Percentiles rank a stretch among this genome's conserved stretches.
Evolutionary conservation across 2,113 vertebrate species (phyloP).

Genomic region (Phodopus roborovskii): DNA sequence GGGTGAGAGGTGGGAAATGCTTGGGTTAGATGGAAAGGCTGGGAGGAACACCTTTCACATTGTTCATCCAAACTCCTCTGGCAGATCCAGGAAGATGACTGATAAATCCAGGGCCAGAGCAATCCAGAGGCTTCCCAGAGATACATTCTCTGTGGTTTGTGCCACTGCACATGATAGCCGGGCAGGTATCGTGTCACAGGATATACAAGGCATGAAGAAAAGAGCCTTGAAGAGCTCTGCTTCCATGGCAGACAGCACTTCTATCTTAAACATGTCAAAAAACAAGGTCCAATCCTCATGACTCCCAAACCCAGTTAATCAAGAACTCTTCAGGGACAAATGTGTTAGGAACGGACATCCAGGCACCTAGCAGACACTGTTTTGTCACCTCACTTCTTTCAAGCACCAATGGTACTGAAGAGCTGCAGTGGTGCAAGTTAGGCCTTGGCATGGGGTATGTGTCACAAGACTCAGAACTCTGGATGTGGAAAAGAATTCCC

Average conservation of each 20-base stretch:
- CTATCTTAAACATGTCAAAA: conserved; percentile 13
- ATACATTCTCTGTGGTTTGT: neutral
- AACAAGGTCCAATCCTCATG: conserved; percentile 42
- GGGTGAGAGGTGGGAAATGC: conserved; percentile 25
- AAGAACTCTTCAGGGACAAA: conserved; percentile 31
- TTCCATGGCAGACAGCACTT: neutral
- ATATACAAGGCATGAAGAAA: conserved; percentile 35
- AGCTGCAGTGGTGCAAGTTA: neutral
- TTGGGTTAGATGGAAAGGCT: neutral
- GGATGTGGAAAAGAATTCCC: conserved; percentile 51
- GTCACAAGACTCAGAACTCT: conserved; percentile 42
- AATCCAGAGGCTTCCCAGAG: conserved; percentile 29
- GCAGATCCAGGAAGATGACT: conserved; percentile 44
- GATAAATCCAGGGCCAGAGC: conserved; percentile 37
- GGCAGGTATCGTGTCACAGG: neutral
- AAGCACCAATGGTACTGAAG: conserved; percentile 40
- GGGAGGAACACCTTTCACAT: neutral
- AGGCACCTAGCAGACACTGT: neutral
- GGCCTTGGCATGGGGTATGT: neutral
- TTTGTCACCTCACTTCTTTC: neutral
- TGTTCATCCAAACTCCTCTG: conserved; percentile 54
- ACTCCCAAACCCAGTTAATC: conserved; percentile 14
- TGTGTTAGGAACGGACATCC: conserved; percentile 4
- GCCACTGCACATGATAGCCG: neutral
- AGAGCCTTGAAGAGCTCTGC: neutral